Evolutionary conservation across 2,113 vertebrate genomes (phyloP), one percentile per base, ranked within the genome.

Genomic region (Ia io): DNA sequence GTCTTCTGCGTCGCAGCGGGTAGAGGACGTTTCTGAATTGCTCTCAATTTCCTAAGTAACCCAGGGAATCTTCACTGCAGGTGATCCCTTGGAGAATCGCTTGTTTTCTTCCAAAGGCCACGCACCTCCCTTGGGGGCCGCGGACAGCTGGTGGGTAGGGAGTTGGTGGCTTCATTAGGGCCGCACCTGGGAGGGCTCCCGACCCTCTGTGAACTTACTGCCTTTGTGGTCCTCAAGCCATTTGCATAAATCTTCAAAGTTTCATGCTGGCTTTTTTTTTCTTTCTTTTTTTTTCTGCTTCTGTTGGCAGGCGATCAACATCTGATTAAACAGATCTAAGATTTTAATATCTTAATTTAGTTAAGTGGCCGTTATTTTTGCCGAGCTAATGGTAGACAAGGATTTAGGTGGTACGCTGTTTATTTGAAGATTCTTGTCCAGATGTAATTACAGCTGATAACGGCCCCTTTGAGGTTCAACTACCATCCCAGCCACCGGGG

Each of bases 401-500:
- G 71, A 35, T 40, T 5, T 22, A 49, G 83, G n/a, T 71, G 25
- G 53, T 6, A 30, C 0, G 11, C 11, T 82, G 22, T n/a, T 94
- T 92, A 49, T 76, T 83, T 86, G 79, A 70, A 67, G 44, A 74
- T 84, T 1, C 8, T 35, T 37, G n/a, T 32, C 80, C 84, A 44
- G 91, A 91, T 91, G 93, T 40, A 53, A 91, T 56, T 56, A 12
- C 78, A 91, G 79, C 44, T 78, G 83, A 90, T 93, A 76, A 93
- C 42, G 70, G 82, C 79, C 16, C 44, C 91, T 85, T 94, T 70
- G 93, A 70, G 92, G 95, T 84, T 28, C 32, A 37, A 84, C 61
- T 40, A 92, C 91, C 96, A 70, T 78, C 49, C 14, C n/a, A 70
- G 78, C 85, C 97, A 95, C 93, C 97, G 93, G 97, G 94, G 88